Evolutionary conservation across 2,113 vertebrate species (phyloP).

Genomic region (Prolemur simus): DNA sequence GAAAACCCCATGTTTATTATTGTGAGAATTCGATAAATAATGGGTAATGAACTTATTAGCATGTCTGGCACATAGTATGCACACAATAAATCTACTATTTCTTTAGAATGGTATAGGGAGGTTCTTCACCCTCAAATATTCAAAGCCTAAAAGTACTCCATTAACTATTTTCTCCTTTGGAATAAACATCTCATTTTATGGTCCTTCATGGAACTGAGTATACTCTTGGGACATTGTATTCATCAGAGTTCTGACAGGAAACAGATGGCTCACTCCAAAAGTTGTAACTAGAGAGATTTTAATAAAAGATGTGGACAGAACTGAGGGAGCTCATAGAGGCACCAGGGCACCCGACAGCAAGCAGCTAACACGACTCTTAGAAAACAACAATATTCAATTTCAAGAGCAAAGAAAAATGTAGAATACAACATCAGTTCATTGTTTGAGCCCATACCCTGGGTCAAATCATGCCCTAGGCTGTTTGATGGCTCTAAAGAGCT

Average conservation of each 20-base stretch:
- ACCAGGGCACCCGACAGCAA: neutral
- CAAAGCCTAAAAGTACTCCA: neutral
- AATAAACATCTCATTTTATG: neutral
- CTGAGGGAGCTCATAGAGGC: neutral
- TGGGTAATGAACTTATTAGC: neutral
- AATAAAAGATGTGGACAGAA: neutral
- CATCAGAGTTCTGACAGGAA: neutral
- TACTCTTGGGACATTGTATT: neutral
- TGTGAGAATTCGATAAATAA: neutral
- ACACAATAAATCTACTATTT: neutral
- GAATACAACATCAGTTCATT: neutral
- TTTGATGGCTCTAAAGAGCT: neutral
- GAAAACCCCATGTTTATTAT: neutral
- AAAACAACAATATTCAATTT: neutral
- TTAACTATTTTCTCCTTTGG: neutral
- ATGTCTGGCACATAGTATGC: neutral
- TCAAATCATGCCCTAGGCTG: neutral
- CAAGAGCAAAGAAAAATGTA: neutral
- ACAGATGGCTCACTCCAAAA: neutral
- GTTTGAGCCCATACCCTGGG: neutral
- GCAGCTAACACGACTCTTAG: neutral
- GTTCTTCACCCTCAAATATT: neutral
- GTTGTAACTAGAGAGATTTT: neutral
- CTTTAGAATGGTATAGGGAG: neutral
- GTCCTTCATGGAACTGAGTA: neutral